These are phyloP conservation scores for Hiodon alosoides DNA, from an alignment of 2,113 vertebrate species.

Conservation along the genomic window DNA sequence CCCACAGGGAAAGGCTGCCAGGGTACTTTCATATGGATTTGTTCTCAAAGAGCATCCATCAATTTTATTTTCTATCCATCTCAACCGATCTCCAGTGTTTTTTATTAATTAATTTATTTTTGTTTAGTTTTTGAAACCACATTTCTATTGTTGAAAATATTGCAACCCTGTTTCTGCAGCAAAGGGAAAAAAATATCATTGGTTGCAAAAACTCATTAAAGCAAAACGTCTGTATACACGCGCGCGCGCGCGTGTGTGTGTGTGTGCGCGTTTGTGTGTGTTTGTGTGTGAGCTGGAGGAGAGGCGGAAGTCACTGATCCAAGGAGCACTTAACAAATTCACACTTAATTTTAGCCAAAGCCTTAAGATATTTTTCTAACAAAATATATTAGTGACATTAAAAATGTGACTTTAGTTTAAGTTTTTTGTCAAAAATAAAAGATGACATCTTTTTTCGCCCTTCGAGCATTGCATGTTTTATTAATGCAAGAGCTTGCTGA, in stretches of 20 bases:
- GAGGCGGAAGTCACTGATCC: conserved; percentile 60
- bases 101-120: no score
- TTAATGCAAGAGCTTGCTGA: conserved; percentile 69
- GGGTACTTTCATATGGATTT: no score
- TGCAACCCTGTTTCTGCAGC: not conserved
- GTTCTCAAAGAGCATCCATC: no score
- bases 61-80: no score
- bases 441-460: conserved; percentile 61
- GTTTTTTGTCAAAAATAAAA: conserved; percentile 66
- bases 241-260: conserved; percentile 20
- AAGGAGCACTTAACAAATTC: conserved; percentile 69
- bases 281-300: conserved; percentile 34
- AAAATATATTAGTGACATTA: conserved; percentile 65
- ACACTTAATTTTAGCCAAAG: conserved; percentile 66
- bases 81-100: no score
- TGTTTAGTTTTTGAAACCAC: not conserved
- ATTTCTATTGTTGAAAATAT: not conserved
- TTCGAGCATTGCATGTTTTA: conserved; percentile 69
- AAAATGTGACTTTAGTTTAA: conserved; percentile 64
- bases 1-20: no score
- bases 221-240: conserved; percentile 9
- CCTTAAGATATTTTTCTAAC: conserved; percentile 68
- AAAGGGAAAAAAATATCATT: not conserved
- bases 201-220: conserved; percentile 3
- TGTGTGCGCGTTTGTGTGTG: conserved; percentile 15